phyloP scores from a whole-genome alignment of 2,888 invertebrate species.

The Sesia bembeciformis region DNA sequence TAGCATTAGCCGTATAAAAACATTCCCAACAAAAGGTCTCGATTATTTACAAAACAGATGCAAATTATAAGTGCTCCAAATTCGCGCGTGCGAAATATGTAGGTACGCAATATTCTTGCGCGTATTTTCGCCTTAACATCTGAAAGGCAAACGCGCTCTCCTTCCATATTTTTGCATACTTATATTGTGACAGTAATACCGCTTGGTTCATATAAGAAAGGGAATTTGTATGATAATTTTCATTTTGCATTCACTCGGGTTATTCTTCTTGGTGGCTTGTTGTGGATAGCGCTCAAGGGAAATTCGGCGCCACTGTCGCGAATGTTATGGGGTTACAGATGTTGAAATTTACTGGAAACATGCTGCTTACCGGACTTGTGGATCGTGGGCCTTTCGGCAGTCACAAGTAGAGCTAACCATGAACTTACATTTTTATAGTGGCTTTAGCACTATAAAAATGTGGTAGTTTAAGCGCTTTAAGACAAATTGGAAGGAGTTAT shows the following conservation, averaged over 20 bases:
- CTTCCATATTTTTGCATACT: slow-evolving; percentile 69
- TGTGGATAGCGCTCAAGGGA: slow-evolving; percentile 67
- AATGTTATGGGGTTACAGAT: slow-evolving; percentile 24
- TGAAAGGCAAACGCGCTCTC: slow-evolving; percentile 44
- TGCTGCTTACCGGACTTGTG: no score
- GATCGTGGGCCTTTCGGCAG: no score
- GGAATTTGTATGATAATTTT: slow-evolving; percentile 73
- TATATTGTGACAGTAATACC: slow-evolving; percentile 53
- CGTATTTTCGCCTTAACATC: slow-evolving; percentile 43
- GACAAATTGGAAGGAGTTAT: no score
- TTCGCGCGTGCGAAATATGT: slow-evolving; percentile 34
- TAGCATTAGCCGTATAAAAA: background rate
- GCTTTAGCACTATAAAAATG: no score
- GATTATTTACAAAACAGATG: slow-evolving; percentile 50
- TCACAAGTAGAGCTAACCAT: no score
- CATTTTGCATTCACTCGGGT: slow-evolving; percentile 69
- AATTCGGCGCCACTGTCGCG: slow-evolving; percentile 58
- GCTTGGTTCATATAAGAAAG: slow-evolving; percentile 60
- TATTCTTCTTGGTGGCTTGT: slow-evolving; percentile 60
- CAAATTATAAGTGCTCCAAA: slow-evolving; percentile 38
- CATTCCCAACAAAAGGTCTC: slow-evolving; percentile 4
- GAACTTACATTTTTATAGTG: no score
- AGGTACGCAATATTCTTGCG: slow-evolving; percentile 29
- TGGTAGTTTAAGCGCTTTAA: no score
- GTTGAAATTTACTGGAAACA: background rate